phyloP scores from a whole-genome alignment of 2,888 invertebrate species.

The Teinopalpus imperialis region DNA sequence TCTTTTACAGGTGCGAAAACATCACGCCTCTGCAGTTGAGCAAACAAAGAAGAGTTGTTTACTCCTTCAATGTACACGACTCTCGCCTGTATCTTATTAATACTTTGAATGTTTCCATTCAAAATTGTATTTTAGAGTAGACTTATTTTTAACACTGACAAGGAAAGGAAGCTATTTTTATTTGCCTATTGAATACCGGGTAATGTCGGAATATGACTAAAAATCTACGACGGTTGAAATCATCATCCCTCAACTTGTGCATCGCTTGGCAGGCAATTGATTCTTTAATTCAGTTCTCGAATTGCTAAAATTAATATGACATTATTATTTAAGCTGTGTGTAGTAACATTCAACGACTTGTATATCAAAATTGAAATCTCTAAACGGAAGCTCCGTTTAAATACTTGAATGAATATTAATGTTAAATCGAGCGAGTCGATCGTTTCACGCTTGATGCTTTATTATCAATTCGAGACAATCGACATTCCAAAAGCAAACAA shows the following conservation, averaged over 20 bases:
- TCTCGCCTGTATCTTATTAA: slow-evolving; percentile 8
- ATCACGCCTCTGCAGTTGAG: slow-evolving; percentile 10
- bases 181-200: no score
- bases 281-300: no score
- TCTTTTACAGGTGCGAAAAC: slow-evolving; percentile 4
- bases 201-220: no score
- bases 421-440: slow-evolving; percentile 39
- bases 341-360: no score
- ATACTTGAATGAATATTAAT: slow-evolving; percentile 39
- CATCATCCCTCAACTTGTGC: no score
- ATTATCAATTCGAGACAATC: slow-evolving; percentile 39
- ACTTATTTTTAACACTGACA: no score
- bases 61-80: slow-evolving; percentile 4
- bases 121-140: slow-evolving; percentile 18
- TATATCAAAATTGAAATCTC: slow-evolving; percentile 26
- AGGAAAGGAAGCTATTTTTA: no score
- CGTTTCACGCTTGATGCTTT: slow-evolving; percentile 45
- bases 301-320: no score
- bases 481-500: slow-evolving; percentile 45
- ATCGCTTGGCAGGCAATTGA: no score
- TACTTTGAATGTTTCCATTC: neutral
- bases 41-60: slow-evolving; percentile 3
- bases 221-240: no score
- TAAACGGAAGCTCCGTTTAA: slow-evolving; percentile 4
- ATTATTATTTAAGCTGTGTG: no score